Conservation (phyloP, 2,797 vertebrate species). For the Pitangus sulphuratus region DNA sequence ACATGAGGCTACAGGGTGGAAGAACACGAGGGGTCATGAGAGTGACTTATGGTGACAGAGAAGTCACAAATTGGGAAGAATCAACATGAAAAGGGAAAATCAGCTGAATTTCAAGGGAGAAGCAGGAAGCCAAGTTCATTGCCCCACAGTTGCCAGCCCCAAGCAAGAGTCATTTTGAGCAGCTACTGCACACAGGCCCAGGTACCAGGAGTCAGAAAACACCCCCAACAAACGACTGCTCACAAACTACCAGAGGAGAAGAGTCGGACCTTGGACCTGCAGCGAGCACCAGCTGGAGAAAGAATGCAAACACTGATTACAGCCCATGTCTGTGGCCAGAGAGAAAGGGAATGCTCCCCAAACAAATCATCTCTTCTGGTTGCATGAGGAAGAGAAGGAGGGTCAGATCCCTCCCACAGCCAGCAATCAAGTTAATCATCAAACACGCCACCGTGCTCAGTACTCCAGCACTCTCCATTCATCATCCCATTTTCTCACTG, state of each 20-base stretch:
- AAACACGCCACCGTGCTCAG: neutral
- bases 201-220: neutral
- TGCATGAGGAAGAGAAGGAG: neutral
- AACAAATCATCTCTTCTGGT: neutral
- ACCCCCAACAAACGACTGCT: neutral
- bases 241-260: neutral
- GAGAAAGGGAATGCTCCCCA: neutral
- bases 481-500: neutral
- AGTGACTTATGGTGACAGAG: neutral
- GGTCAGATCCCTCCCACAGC: neutral
- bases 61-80: neutral
- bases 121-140: neutral
- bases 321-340: neutral
- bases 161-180: neutral
- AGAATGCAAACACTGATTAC: constrained; percentile 1
- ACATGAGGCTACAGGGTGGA: neutral
- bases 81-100: neutral
- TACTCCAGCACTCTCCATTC: neutral
- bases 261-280: neutral
- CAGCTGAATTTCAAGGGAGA: neutral
- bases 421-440: neutral
- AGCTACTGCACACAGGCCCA: neutral
- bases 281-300: neutral
- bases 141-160: neutral
- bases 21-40: neutral